Base-by-base conservation (phyloP, 2,113 vertebrate genomes). In the Nannobrachium achirus region DNA sequence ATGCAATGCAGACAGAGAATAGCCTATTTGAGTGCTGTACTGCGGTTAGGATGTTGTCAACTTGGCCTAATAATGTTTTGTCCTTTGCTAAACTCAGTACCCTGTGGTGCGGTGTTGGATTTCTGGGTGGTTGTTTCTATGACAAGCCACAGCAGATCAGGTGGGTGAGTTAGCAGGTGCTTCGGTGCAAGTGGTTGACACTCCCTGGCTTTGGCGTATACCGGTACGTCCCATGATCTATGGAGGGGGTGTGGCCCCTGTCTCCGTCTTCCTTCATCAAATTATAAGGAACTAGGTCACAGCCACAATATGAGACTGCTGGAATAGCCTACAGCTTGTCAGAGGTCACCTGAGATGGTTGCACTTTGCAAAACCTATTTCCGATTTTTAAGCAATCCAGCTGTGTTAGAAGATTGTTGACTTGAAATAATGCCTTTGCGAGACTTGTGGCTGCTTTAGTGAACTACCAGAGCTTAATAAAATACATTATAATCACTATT, bases 141-240 rank as follows among this genome's bases (percentile, higher is more conserved):
- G 78, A 84, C 84, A 80, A 75, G 48, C 70, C 52, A 44, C 63
- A 53, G 55, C 46, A 71, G 77, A 80, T 86, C 87, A 74, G 74
- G 77, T 87, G 81, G 74, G 77, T 87, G 81, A 81, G 83, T 70
- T 25, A 58, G 59, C 69, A 18, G 48, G 62, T 75, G 60, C 41
- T 68, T 76, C 16, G 73, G 68, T 73, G 50, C 55, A 46, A 75
- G 60, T 69, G 46, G 57, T 11, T 39, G 87, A 83, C 86, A 90
- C 88, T 85, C 86, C 88, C 82, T 77, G 67, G 41, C 75, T 74
- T 16, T 64, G 20, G 71, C 63, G 11, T 72, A 40, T 76, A 79
- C 77, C 64, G 71, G 66, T 41, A 56, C 85, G 91, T 92, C 89
- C 84, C 91, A 91, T 75, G 75, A 74, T 87, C 56, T 64, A 73